These are phyloP conservation scores for Crenichthys baileyi DNA, from an alignment of 2,797 vertebrate species.

Conservation along the genomic window DNA sequence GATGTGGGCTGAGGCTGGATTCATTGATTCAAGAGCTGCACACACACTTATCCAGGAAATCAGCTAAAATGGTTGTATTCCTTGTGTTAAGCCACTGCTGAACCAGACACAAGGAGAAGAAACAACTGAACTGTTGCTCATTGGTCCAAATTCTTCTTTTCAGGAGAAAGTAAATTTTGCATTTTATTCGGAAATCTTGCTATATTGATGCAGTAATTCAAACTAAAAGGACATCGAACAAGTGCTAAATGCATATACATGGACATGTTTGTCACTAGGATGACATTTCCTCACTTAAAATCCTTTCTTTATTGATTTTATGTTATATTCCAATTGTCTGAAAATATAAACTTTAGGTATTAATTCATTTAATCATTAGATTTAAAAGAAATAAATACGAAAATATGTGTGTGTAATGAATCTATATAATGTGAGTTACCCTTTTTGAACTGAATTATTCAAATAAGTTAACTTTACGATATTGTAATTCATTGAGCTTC, in stretches of 20 bases:
- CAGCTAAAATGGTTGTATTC: background rate
- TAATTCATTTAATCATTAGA: background rate
- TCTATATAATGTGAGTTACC: background rate
- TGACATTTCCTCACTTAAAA: background rate
- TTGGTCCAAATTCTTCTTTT: background rate
- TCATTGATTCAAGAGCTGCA: background rate
- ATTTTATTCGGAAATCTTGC: background rate
- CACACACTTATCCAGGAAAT: background rate
- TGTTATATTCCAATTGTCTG: background rate
- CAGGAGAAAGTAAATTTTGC: background rate
- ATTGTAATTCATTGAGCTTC: background rate
- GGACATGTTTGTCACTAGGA: background rate
- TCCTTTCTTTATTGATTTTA: background rate
- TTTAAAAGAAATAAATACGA: background rate
- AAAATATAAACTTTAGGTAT: background rate
- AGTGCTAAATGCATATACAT: background rate
- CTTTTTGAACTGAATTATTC: background rate
- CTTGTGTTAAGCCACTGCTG: background rate
- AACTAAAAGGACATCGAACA: background rate
- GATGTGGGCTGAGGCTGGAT: background rate
- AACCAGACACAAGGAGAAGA: background rate
- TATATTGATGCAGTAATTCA: background rate
- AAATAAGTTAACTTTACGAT: background rate
- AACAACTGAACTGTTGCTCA: background rate
- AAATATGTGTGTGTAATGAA: background rate